Percentiles rank a stretch among this genome's conserved stretches.
Conservation (phyloP, 2,113 vertebrate species). For the Bettongia penicillata region DNA sequence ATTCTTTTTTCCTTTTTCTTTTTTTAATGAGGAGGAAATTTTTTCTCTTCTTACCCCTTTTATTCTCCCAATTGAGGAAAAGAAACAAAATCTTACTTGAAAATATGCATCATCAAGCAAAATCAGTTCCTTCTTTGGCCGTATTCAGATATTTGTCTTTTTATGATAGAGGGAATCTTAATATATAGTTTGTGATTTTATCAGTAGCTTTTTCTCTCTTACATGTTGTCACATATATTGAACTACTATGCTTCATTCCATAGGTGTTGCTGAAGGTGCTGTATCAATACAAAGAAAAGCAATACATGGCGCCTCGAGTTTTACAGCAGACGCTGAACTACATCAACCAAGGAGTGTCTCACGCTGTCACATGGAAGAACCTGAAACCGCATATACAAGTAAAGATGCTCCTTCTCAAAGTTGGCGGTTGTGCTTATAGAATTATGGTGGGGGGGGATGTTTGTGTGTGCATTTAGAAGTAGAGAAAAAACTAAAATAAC, state of each 20-base stretch:
- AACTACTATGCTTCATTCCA: slow-evolving; percentile 59
- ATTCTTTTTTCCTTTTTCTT: not conserved
- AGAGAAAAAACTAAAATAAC: not conserved
- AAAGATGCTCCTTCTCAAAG: slow-evolving; percentile 69
- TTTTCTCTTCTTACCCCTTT: not conserved
- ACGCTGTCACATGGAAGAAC: slow-evolving; percentile 98
- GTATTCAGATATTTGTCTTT: not conserved
- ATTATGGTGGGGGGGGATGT: not conserved
- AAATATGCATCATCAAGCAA: not conserved
- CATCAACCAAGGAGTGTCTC: slow-evolving; percentile 98
- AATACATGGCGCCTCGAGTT: slow-evolving; percentile 97
- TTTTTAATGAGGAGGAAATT: not conserved
- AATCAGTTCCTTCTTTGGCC: not conserved
- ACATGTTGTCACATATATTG: not conserved
- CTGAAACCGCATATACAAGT: slow-evolving; percentile 99
- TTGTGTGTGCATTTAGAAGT: not conserved
- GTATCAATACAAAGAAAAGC: slow-evolving; percentile 98
- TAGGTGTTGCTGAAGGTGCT: slow-evolving; percentile 98
- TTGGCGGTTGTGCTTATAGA: not conserved
- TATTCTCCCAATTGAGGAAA: not conserved
- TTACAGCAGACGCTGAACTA: slow-evolving; percentile 98
- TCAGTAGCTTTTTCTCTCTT: not conserved
- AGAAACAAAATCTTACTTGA: not conserved
- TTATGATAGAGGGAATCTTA: not conserved
- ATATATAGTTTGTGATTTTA: not conserved